phyloP scores from a whole-genome alignment of 2,888 invertebrate species.

The Drosophila robusta region DNA sequence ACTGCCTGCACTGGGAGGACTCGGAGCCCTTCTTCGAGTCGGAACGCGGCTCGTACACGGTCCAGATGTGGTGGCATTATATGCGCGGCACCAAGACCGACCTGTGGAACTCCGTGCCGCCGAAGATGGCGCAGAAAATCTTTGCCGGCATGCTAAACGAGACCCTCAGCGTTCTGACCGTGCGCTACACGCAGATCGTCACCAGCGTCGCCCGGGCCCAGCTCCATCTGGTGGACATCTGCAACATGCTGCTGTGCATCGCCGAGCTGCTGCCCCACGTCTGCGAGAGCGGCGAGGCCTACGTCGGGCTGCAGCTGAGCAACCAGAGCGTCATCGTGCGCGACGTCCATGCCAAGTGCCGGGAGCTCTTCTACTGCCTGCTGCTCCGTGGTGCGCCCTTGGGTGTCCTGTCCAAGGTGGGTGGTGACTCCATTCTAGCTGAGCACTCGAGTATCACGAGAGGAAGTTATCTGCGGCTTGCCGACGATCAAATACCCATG shows the following conservation, averaged over 20 bases:
- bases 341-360: constrained; percentile 93
- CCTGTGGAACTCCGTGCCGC: constrained; percentile 95
- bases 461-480: no score
- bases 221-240: constrained; percentile 89
- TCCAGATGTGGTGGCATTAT: constrained; percentile 96
- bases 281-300: constrained; percentile 87
- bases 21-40: constrained; percentile 89
- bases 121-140: constrained; percentile 93
- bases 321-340: constrained; percentile 89
- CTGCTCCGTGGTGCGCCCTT: constrained; percentile 91
- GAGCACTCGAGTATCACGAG: no score
- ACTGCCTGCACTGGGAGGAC: constrained; percentile 91
- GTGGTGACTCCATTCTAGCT: not conserved
- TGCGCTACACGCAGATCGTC: constrained; percentile 92
- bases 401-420: constrained; percentile 91
- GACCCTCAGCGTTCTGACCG: constrained; percentile 91
- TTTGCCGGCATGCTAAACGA: constrained; percentile 95
- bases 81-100: constrained; percentile 92
- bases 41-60: constrained; percentile 91
- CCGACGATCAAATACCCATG: no score
- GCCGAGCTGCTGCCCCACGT: constrained; percentile 90
- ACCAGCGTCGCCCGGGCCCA: constrained; percentile 87
- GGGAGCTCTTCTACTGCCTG: constrained; percentile 91
- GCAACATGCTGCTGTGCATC: constrained; percentile 91
- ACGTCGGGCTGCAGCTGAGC: constrained; percentile 86